Evolutionary conservation across 2,888 invertebrate species (phyloP), one percentile per base, ranked within the genome.

Genomic region (Erebia aethiops): DNA sequence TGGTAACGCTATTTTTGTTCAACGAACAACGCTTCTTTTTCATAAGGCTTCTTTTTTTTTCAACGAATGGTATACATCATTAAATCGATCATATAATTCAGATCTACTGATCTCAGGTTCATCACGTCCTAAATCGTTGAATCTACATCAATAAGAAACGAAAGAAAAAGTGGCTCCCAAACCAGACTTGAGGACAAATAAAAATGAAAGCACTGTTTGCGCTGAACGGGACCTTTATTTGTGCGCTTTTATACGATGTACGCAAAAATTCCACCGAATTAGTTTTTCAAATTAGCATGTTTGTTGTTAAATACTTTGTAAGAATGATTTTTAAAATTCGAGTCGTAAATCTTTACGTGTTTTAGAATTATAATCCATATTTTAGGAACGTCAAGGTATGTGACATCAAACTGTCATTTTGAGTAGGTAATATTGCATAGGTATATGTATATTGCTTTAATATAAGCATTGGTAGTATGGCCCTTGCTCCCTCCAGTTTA

Each of bases 231-330:
- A 58, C 5, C 35, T 26, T 35, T 58, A 35, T 58, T 58, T 58
- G 76, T 58, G 26, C 18, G 54, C 18, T 54, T 52, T 52, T 54
- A 54, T 54, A 18, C 54, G 54, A 18, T 54, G 54, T 4, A 58
- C n/a, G 26, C 14, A 7, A 58, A 57, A 58, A 58, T 21, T 56
- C 57, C 57, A 14, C 2, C 35, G 57, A 58, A 58, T 58, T 58
- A 35, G 26, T 58, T 35, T 58, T 58, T 35, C 4, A 58, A 35
- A 58, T 58, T 58, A 58, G 57, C 57, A 58, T 58, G 26, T 35
- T 11, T 13, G 56, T n/a, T 57, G 21, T 5, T 52, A 18, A 7
- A 26, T 11, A 57, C 26, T 2, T 52, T 52, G n/a, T 16, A n/a
- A 49, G 14, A 5, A 49, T 52, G 2, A 18, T 18, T 18, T 54